phyloP scores from a whole-genome alignment of 2,888 invertebrate species.

The Erynnis tages region DNA sequence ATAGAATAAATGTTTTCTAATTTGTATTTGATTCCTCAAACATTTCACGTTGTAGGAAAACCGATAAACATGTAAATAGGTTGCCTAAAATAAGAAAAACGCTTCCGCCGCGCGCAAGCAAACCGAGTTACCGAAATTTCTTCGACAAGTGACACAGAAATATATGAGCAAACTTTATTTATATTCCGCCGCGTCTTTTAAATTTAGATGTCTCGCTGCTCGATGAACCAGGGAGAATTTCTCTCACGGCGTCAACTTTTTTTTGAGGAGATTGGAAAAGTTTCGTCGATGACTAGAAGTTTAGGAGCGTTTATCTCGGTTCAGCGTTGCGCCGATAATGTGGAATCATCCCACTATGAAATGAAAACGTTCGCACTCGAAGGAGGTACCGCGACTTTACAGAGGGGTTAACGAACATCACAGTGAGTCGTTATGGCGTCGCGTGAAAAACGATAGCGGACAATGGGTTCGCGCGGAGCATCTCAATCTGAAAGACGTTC shows the following conservation, averaged over 20 bases:
- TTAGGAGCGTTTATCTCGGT: constrained; percentile 38
- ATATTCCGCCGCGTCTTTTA: constrained; percentile 26
- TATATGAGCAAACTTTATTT: constrained; percentile 24
- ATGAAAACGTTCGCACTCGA: constrained; percentile 8
- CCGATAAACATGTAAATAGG: background rate
- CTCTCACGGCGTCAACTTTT: constrained; percentile 28
- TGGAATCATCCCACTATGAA: constrained; percentile 29
- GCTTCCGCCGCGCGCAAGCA: background rate
- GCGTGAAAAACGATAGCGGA: constrained; percentile 1
- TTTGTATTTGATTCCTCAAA: no score
- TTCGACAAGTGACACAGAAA: constrained; percentile 23
- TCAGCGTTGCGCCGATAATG: constrained; percentile 39
- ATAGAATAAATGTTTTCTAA: no score
- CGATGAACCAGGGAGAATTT: constrained; percentile 21
- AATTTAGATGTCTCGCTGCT: constrained; percentile 25
- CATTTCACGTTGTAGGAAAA: background rate
- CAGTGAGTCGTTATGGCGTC: background rate
- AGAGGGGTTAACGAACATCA: constrained; percentile 11
- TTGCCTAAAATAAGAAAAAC: constrained; percentile 3
- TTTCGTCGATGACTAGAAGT: constrained; percentile 42
- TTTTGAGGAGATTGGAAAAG: constrained; percentile 51
- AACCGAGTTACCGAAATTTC: constrained; percentile 15
- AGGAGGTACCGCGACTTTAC: constrained; percentile 3
- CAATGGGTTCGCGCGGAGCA: background rate
- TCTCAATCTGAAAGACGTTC: constrained; percentile 10